phyloP scores from a whole-genome alignment of 1,140 invertebrate species.

The Linepithema humile region DNA sequence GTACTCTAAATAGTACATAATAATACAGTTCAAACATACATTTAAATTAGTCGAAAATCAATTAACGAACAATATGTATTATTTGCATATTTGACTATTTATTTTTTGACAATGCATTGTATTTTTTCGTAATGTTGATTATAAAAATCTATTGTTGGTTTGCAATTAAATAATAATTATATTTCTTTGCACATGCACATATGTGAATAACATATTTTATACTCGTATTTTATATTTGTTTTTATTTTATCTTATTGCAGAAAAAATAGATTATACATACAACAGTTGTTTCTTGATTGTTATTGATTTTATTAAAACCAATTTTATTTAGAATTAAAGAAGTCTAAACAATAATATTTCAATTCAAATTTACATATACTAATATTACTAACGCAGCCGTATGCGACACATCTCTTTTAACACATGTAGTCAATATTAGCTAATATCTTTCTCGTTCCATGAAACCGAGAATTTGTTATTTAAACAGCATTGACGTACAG shows the following conservation, averaged over 20 bases:
- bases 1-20: background rate
- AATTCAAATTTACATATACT: background rate
- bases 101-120: too few species aligned
- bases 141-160: background rate
- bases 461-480: conserved; percentile 30
- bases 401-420: background rate
- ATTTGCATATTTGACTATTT: background rate
- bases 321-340: too few species aligned
- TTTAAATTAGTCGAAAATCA: background rate
- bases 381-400: background rate
- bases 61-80: background rate
- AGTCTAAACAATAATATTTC: background rate
- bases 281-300: too few species aligned
- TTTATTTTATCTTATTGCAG: background rate
- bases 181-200: background rate
- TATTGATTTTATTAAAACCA: too few species aligned
- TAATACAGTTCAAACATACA: background rate
- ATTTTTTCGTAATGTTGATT: background rate
- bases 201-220: background rate
- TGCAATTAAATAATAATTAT: background rate
- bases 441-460: conserved; percentile 32
- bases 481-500: conserved; percentile 32
- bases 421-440: conserved; percentile 40
- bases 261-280: background rate
- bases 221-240: background rate